A percentile compares a stretch with the other conserved stretches of the same genome.
Conservation (phyloP, 2,797 vertebrate genomes). For the Salarias fasciatus region DNA sequence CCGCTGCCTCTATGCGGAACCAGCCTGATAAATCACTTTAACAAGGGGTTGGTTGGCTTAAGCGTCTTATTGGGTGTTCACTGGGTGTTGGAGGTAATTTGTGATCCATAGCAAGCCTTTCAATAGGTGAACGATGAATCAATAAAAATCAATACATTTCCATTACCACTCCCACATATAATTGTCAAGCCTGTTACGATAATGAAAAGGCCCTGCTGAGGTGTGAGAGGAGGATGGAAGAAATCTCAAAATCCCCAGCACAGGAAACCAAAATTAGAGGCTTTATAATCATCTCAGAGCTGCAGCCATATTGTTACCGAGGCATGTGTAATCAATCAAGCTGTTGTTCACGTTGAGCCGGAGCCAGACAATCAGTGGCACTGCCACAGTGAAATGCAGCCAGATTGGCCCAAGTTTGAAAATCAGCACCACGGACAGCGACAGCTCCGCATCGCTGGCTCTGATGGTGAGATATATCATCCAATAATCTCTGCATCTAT, state of each 20-base stretch:
- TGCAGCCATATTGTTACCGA: slow-evolving; percentile 39
- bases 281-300: slow-evolving; percentile 37
- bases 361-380: slow-evolving; percentile 40
- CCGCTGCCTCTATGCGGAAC: not conserved
- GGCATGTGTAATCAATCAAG: slow-evolving; percentile 57
- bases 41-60: not conserved
- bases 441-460: not conserved
- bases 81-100: slow-evolving; percentile 9
- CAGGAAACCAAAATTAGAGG: slow-evolving; percentile 29
- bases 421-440: slow-evolving; percentile 72
- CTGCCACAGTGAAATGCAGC: slow-evolving; percentile 25
- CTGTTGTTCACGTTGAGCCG: slow-evolving; percentile 29
- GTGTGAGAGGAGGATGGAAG: slow-evolving; percentile 16
- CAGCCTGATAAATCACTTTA: slow-evolving; percentile 20
- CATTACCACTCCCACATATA: slow-evolving; percentile 15
- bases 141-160: slow-evolving; percentile 45
- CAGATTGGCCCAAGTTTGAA: slow-evolving; percentile 6
- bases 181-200: slow-evolving; percentile 40
- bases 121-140: slow-evolving; percentile 34
- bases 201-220: slow-evolving; percentile 20
- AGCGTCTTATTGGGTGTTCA: slow-evolving; percentile 2
- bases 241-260: slow-evolving; percentile 21
- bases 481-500: no score
- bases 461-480: not conserved
- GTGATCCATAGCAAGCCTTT: slow-evolving; percentile 1